These are phyloP conservation scores for Heterochromis multidens DNA, from an alignment of 2,113 vertebrate species.

Conservation along the genomic window DNA sequence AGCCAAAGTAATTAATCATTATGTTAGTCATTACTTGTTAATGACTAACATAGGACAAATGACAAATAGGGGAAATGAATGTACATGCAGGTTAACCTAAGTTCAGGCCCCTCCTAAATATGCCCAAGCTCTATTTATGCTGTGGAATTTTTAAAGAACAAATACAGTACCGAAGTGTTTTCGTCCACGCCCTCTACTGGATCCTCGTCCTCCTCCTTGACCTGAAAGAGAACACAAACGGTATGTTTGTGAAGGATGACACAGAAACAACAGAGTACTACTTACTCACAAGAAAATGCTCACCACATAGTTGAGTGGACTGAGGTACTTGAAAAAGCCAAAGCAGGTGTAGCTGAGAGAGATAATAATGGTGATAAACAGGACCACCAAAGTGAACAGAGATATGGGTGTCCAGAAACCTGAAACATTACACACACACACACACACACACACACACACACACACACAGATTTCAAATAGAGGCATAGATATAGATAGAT, in stretches of 20 bases:
- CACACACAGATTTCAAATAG: neutral
- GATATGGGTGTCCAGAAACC: constrained; percentile 84
- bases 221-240: constrained; percentile 38
- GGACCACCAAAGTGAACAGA: constrained; percentile 86
- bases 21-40: neutral
- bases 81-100: neutral
- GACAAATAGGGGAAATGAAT: neutral
- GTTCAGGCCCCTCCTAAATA: neutral
- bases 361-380: constrained; percentile 81
- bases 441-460: too few relatives aligned
- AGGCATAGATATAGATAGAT: neutral
- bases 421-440: constrained; percentile 43
- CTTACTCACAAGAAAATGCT: constrained; percentile 9
- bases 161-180: constrained; percentile 46
- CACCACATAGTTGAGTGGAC: constrained; percentile 87
- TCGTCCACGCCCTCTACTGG: constrained; percentile 24
- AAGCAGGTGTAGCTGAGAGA: constrained; percentile 85
- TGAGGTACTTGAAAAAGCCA: constrained; percentile 88
- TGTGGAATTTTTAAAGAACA: neutral
- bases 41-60: neutral
- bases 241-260: neutral
- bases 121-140: neutral
- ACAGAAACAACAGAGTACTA: neutral
- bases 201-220: constrained; percentile 63
- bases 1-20: neutral